Base-by-base conservation (phyloP, 2,797 vertebrate genomes). In the Muraenolepis orangiensis region DNA sequence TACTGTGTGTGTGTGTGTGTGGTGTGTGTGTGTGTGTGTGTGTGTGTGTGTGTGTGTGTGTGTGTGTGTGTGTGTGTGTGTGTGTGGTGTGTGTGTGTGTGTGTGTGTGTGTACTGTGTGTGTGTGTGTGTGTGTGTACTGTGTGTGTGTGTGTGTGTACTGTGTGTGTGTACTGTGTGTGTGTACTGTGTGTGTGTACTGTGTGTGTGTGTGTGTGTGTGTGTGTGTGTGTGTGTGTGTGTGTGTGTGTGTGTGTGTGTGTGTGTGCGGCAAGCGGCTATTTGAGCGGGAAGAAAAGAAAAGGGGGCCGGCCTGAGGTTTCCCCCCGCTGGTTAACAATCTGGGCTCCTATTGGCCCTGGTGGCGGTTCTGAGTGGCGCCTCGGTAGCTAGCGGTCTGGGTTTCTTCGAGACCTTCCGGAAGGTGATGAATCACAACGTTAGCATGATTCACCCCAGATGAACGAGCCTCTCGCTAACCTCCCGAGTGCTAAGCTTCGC, bases 381-480 rank as follows among this genome's bases (percentile, higher is more conserved):
- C 38, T 40, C 38, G 3, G 3, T 40, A 40, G 14, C 42, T 46
- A 46, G 16, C 42, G 16, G 42, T 18, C 42, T 18, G 14, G 14
- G 42, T 18, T 46, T 46, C 42, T 6, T 46, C 42, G 16, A 20
- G n/a, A n/a, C n/a, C n/a, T n/a, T n/a, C n/a, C 42, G 14, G 5
- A 4, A 5, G 14, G 42, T 18, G 14, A 18, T 46, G 42, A 18
- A 77, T 83, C 71, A 79, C 51, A 75, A 81, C 85, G 42, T 70
- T 0, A 76, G 76, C 86, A 79, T 76, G 82, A 78, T 83, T 81
- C 69, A 29, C 72, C 61, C 76, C 73, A 78, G 72, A 76, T 84
- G 80, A 88, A 78, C 75, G 79, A 80, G 72, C 77, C 36, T n/a
- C n/a, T n/a, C n/a, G n/a, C 18, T 83, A 73, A 77, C 80, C 82